Base-by-base conservation (phyloP, 2,797 vertebrate genomes). In the Diplodus puntazzo region DNA sequence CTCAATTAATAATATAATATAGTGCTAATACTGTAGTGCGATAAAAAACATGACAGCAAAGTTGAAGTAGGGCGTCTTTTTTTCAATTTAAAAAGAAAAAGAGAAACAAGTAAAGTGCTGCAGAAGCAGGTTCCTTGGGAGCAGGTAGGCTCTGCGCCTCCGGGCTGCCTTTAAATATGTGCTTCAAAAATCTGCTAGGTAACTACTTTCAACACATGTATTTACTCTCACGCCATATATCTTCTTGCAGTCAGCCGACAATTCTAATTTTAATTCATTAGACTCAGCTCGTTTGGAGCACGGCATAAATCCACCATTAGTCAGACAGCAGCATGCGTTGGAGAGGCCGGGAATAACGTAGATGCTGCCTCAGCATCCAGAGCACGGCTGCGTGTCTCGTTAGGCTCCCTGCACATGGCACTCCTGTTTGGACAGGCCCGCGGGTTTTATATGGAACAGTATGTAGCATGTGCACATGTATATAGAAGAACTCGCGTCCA, bases 231-330 rank as follows among this genome's bases (percentile, higher is more conserved):
- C 43, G 63, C 27, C 12, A 66, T 82, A 65, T 8, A 86, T 84
- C 71, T 76, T 70, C 45, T 42, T 50, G 63, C 68, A 73, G 64
- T 21, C 64, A 67, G 53, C 18, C 42, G 49, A 77, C 80, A 58
- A 2, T 75, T 82, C 78, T 88, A 83, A 72, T 2, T 92, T 84
- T 71, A 87, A 78, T 83, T 88, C 60, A 81, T 84, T 84, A 83
- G 78, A 83, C 80, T 90, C 84, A 84, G 83, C 83, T 88, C 74
- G 77, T 78, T 84, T 65, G 70, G 59, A 75, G 78, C 75, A 18
- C 58, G 79, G 84, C 74, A 73, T 84, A 39, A 82, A 69, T 61
- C 52, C 66, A 55, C 48, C 78, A 67, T 81, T 74, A 81, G 65
- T 78, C 69, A 77, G 79, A 82, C 75, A 66, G 80, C 17, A 1